These are phyloP conservation scores for Eudasyphora cyanicolor DNA, from an alignment of 2,888 invertebrate species.

Conservation along the genomic window DNA sequence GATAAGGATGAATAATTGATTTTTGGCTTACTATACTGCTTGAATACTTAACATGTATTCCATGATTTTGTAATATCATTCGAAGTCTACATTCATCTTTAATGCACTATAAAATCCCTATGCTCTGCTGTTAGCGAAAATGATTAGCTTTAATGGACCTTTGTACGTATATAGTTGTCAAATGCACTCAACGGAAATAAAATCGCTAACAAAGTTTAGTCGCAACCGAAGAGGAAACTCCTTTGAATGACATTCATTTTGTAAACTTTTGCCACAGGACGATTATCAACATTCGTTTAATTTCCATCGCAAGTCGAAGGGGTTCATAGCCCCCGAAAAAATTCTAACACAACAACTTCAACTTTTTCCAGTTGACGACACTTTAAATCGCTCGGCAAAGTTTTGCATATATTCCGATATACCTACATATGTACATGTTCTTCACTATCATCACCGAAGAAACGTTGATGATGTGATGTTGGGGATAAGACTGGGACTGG, in stretches of 20 bases:
- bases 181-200: background rate
- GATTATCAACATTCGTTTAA: background rate
- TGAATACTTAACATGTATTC: too few species aligned
- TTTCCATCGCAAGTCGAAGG: background rate
- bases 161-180: too few species aligned
- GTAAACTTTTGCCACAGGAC: background rate
- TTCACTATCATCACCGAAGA: background rate
- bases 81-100: too few species aligned
- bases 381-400: constrained; percentile 1
- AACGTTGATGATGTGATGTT: background rate
- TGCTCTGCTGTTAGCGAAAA: too few species aligned
- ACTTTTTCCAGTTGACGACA: constrained; percentile 14
- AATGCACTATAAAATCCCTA: too few species aligned
- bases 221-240: background rate
- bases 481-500: too few species aligned
- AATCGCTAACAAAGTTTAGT: background rate
- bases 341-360: background rate
- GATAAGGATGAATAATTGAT: too few species aligned
- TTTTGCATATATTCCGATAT: background rate
- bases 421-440: too few species aligned
- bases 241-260: background rate
- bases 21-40: too few species aligned
- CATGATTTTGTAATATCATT: too few species aligned
- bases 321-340: constrained; percentile 12
- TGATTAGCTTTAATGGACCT: too few species aligned